Base-by-base conservation (phyloP, 2,797 vertebrate species). In the Otolemur crassicaudatus region DNA sequence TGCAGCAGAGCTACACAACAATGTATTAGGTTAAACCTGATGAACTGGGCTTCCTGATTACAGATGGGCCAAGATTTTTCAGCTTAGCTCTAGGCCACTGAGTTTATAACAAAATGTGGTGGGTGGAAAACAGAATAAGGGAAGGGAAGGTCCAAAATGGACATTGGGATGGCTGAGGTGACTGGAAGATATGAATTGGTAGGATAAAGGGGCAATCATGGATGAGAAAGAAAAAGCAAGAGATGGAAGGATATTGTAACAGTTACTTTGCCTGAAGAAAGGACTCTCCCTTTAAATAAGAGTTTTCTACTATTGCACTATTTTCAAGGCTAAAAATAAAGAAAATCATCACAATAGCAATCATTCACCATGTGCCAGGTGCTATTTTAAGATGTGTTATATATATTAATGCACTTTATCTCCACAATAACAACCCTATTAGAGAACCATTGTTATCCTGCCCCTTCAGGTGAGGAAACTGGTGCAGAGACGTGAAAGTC, bases 271-370 rank as follows among this genome's bases (percentile, higher is more conserved):
- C 4, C 81, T 43, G 14, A 91, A 22, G 67, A 83, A 93, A 65
- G 10, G 61, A 94, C 77, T 93, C 40, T 69, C 23, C 67, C 25
- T 93, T 89, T 82, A 82, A 75, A 89, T 31, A 65, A 19, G 34
- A 83, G 34, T 61, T 46, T 87, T n/a, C 49, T 75, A 95, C 40
- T 56, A 14, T 53, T 88, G 20, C 9, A 4, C 82, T 80, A 60
- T 46, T 88, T 70, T 83, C 31, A 87, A 95, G 46, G 31, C 49
- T 43, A 82, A 90, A 84, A 91, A 81, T 72, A 67, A 93, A 93
- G n/a, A 91, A 95, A 95, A 82, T 37, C 22, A 86, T 82, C 63
- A 87, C 29, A 76, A 85, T 73, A 73, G 31, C 49, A 72, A 72
- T 79, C 13, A 72, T 88, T 90, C 73, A 53, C 19, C 80, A 92